phyloP scores from a whole-genome alignment of 2,888 invertebrate genomes.

The Ptilodon capucinus region DNA sequence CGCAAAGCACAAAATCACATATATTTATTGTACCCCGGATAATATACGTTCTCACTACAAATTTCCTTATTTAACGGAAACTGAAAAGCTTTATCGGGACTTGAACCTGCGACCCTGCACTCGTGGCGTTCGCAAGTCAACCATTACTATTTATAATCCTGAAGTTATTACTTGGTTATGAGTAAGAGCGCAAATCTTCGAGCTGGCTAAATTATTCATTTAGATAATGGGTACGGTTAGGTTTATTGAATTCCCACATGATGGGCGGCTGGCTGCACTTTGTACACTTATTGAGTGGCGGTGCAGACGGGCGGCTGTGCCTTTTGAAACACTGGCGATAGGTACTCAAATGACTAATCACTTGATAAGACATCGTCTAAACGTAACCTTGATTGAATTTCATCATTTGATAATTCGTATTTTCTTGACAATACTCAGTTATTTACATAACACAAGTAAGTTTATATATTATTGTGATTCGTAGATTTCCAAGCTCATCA shows the following conservation, averaged over 20 bases:
- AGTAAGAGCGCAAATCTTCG: constrained; percentile 59
- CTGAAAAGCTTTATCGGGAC: constrained; percentile 28
- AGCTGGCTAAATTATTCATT: constrained; percentile 63
- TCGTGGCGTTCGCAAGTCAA: constrained; percentile 26
- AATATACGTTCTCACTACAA: constrained; percentile 13
- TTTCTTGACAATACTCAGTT: too few species aligned
- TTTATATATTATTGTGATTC: too few species aligned
- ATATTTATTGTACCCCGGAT: too few species aligned
- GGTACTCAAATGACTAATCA: too few species aligned
- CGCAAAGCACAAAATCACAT: neutral
- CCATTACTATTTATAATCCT: constrained; percentile 39
- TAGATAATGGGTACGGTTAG: constrained; percentile 65
- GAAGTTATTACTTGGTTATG: constrained; percentile 58
- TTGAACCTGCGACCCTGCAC: constrained; percentile 55
- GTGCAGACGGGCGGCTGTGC: neutral
- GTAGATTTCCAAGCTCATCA: too few species aligned
- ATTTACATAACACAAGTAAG: too few species aligned
- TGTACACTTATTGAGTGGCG: neutral
- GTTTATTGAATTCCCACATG: constrained; percentile 57
- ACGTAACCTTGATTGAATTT: too few species aligned
- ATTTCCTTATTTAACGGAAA: constrained; percentile 36
- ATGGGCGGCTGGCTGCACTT: constrained; percentile 22
- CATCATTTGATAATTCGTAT: too few species aligned
- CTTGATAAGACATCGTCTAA: too few species aligned
- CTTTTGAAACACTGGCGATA: too few species aligned